Base-by-base conservation (phyloP, 2,888 invertebrate species). In the Synergus laeviventris region DNA sequence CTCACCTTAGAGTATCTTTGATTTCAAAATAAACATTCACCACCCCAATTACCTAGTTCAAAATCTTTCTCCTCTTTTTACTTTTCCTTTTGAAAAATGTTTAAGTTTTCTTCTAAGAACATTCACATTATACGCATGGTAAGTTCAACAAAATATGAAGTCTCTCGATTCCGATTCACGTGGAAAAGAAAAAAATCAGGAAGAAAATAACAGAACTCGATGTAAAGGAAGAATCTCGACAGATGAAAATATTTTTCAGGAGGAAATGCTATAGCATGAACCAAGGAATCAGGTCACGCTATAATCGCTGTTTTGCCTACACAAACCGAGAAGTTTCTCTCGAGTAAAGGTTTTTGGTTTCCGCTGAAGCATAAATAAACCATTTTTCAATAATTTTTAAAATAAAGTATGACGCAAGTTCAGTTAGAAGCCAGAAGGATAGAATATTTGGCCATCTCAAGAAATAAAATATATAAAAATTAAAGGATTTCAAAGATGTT, bases 251-350 rank as follows among this genome's bases (percentile, higher is more conserved):
- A 24, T 59, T 59, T 18, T 54, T 16, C 54, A 5, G 54, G 54
- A n/a, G 18, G 16, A 49, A 49, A 49, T 49, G 54, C 54, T 59
- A 1, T 59, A 21, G 59, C 24, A 59, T 7, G 12, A 59, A 59
- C 12, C 24, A 59, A 59, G 12, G 59, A 59, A 12, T 59, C 59
- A 24, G 59, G 59, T 59, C 59, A 59, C 24, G 24, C 59, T 59
- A 59, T 59, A 59, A 59, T 59, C 24, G 14, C 14, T 59, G 14
- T 24, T 59, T 59, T 24, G 24, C 12, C 2, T 24, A 24, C 7
- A 59, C 21, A 59, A 24, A 56, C 5, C 5, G 56, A 56, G 56
- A 56, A 1, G 18, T 21, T 12, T 14, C 14, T 24, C 1, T 1
- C 5, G 56, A 12, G 42, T 0, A 42, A 42, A 56, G 14, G 18